phyloP scores from a whole-genome alignment of 2,888 invertebrate species.

The Eupithecia pulchellata region DNA sequence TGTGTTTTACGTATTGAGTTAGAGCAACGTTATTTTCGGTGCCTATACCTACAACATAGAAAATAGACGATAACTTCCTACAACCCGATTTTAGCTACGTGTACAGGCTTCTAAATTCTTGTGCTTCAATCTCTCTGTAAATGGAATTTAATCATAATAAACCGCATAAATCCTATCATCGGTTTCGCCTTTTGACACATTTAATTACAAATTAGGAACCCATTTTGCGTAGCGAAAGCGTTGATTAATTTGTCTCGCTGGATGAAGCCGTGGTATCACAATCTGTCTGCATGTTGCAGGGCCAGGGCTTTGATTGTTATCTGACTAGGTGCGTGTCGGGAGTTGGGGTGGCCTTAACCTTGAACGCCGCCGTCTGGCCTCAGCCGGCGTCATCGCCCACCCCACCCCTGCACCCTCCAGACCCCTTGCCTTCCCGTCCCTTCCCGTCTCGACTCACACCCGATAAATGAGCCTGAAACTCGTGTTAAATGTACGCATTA shows the following conservation, averaged over 20 bases:
- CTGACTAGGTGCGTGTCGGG: constrained; percentile 57
- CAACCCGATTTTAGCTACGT: neutral
- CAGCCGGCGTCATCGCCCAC: constrained; percentile 61
- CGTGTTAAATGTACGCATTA: constrained; percentile 64
- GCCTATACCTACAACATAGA: neutral
- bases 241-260: constrained; percentile 20
- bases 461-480: constrained; percentile 69
- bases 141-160: neutral
- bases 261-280: constrained; percentile 23
- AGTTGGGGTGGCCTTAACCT: constrained; percentile 77
- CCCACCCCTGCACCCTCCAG: constrained; percentile 50
- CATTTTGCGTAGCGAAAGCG: constrained; percentile 9
- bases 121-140: neutral
- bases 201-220: constrained; percentile 26
- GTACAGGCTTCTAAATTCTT: neutral
- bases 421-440: constrained; percentile 55
- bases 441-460: constrained; percentile 59
- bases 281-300: constrained; percentile 48
- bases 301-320: constrained; percentile 43
- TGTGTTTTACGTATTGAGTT: neutral
- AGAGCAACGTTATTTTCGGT: neutral
- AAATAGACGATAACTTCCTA: neutral
- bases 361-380: constrained; percentile 81
- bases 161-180: neutral
- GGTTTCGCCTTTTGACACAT: neutral